Conservation (phyloP, 2,113 vertebrate species). For the Archilochus colubris region DNA sequence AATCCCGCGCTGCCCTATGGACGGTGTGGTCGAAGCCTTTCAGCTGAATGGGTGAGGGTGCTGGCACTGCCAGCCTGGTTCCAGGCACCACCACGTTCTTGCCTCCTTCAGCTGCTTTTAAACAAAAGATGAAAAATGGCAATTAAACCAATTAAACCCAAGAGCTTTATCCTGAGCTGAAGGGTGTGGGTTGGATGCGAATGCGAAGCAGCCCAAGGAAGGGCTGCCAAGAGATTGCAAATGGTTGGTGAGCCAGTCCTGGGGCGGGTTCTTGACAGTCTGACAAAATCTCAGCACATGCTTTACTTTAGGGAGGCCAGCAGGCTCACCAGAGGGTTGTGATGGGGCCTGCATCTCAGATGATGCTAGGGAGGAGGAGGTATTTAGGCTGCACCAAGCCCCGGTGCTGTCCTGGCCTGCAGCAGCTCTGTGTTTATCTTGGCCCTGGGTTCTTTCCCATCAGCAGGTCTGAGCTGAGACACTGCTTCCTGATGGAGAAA, state of each 20-base stretch:
- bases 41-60: neutral
- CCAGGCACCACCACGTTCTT: neutral
- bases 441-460: neutral
- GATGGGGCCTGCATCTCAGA: neutral
- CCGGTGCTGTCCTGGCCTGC: accelerated
- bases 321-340: neutral
- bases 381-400: neutral
- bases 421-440: neutral
- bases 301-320: neutral
- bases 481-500: neutral
- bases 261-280: neutral
- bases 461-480: neutral
- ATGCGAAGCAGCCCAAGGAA: neutral
- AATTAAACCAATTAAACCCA: neutral
- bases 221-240: neutral
- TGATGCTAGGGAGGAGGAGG: neutral
- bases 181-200: accelerated
- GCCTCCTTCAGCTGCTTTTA: neutral
- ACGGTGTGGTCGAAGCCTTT: accelerated
- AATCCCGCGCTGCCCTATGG: accelerated
- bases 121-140: neutral
- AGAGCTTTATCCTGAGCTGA: neutral
- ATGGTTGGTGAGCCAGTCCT: neutral
- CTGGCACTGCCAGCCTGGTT: neutral
- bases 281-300: neutral